A percentile compares a stretch with the other conserved stretches of the same genome.
phyloP scores from a whole-genome alignment of 2,797 vertebrate species.

The Pyrocephalus nanus region DNA sequence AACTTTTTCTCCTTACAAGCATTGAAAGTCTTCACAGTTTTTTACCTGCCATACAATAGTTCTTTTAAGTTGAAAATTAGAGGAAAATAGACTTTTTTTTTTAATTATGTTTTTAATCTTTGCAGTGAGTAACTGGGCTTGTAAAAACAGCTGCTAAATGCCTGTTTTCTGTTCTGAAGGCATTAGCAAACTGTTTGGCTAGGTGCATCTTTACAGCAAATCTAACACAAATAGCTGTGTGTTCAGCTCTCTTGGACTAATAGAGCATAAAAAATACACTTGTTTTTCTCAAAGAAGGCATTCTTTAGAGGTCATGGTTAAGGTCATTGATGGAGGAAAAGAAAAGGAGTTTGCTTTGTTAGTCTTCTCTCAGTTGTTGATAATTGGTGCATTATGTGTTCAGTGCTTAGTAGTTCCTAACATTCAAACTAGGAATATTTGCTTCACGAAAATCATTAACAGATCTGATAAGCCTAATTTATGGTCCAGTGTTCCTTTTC shows the following conservation, averaged over 20 bases:
- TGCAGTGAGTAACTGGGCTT: not conserved
- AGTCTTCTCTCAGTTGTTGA: slow-evolving; percentile 17
- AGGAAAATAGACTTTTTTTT: not conserved
- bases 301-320: slow-evolving; percentile 56
- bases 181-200: slow-evolving; percentile 40
- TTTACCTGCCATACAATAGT: not conserved
- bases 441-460: slow-evolving; percentile 2
- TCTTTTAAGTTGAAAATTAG: not conserved
- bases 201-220: slow-evolving; percentile 52
- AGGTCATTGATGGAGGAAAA: slow-evolving; percentile 32
- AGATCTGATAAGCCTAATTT: not conserved
- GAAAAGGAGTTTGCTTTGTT: slow-evolving; percentile 46
- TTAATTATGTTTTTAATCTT: not conserved
- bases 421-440: not conserved
- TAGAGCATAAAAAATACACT: slow-evolving; percentile 63
- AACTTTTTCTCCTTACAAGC: not conserved
- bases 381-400: slow-evolving; percentile 34
- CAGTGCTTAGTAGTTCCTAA: not conserved
- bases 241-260: slow-evolving; percentile 52
- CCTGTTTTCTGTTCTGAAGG: not conserved
- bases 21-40: accelerated
- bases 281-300: slow-evolving; percentile 59
- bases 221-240: slow-evolving; percentile 60
- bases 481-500: not conserved
- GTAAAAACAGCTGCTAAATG: not conserved